Conservation (phyloP, 2,888 invertebrate species). For the Drosophila fungiperda region DNA sequence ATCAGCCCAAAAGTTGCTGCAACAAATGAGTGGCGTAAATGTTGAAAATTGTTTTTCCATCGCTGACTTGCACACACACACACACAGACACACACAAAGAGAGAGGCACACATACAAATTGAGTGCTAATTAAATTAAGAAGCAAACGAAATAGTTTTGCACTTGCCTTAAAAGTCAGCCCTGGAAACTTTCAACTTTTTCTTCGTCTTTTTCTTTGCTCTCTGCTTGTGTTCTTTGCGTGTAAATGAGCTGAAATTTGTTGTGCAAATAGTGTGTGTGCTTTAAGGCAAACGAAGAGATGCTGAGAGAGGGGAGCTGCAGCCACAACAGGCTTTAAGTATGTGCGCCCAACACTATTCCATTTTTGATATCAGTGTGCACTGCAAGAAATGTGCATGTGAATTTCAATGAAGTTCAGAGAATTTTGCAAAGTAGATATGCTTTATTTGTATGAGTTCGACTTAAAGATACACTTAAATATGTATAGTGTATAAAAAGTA, state of each 20-base stretch:
- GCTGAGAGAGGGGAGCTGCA: neutral
- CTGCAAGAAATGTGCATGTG: slow-evolving; percentile 10
- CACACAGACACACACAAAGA: slow-evolving; percentile 13
- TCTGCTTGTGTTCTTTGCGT: slow-evolving; percentile 53
- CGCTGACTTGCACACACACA: slow-evolving; percentile 1
- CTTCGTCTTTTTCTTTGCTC: slow-evolving; percentile 19
- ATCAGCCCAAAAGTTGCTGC: slow-evolving; percentile 42
- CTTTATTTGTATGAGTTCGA: neutral
- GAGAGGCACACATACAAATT: slow-evolving; percentile 41
- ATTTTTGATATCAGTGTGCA: slow-evolving; percentile 4
- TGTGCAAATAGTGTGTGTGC: slow-evolving; percentile 61
- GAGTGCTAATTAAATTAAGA: slow-evolving; percentile 76
- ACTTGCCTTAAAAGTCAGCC: slow-evolving; percentile 62
- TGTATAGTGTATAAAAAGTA: too few relatives aligned
- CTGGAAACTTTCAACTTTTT: slow-evolving; percentile 38
- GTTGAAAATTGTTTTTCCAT: slow-evolving; percentile 58
- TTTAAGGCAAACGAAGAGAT: slow-evolving; percentile 11
- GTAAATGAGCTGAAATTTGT: slow-evolving; percentile 79
- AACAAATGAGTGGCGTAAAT: slow-evolving; percentile 42
- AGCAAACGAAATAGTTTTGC: slow-evolving; percentile 68
- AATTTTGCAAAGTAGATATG: too few relatives aligned
- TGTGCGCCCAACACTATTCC: slow-evolving; percentile 13
- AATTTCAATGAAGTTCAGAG: neutral
- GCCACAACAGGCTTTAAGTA: neutral
- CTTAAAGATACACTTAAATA: neutral